Base-by-base conservation (phyloP, 2,113 vertebrate genomes). In the Cebus imitator region DNA sequence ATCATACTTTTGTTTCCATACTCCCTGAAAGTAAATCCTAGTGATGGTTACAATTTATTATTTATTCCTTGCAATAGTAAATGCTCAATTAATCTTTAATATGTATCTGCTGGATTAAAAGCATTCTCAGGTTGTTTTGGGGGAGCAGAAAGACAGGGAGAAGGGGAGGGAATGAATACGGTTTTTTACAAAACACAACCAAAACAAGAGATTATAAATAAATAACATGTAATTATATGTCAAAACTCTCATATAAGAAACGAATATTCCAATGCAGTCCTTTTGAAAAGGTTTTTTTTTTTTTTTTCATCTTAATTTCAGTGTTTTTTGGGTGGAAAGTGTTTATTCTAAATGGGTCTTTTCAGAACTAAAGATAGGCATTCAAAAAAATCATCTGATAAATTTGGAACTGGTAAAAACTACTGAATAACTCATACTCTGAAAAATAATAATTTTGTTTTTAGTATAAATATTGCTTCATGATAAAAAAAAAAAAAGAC, bases 341-440 rank as follows among this genome's bases (percentile, higher is more conserved):
- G 12, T 64, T 64, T 64, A 84, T 73, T 84, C 37, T 94, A 64
- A 95, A 89, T 6, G 5, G 64, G 5, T 64, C 16, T 84, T 58
- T 81, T 92, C 6, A 87, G 81, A 84, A 93, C 12, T 76, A 90
- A 76, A 82, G 37, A 80, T 1, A 96, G 27, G 23, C 16, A 88
- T 66, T 48, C 18, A 25, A 91, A 76, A 90, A 90, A 82, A 40
- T 16, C 17, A 66, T n/a, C 52, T 61, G 76, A 61, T 83, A 92
- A 82, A 45, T 55, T 61, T 94, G 23, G 48, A 91, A 79, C 55
- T 90, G 93, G 48, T 66, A 91, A 52, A 40, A 93, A 89, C 55
- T 61, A 95, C 8, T 80, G 48, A 95, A 93, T 55, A 95, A 80
- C 10, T 37, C 20, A 85, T 2, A 73, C 23, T 80, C 25, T 45